Percentiles rank a stretch among this genome's conserved stretches.
Conservation (phyloP, 2,113 vertebrate genomes). For the Heterochromis multidens region DNA sequence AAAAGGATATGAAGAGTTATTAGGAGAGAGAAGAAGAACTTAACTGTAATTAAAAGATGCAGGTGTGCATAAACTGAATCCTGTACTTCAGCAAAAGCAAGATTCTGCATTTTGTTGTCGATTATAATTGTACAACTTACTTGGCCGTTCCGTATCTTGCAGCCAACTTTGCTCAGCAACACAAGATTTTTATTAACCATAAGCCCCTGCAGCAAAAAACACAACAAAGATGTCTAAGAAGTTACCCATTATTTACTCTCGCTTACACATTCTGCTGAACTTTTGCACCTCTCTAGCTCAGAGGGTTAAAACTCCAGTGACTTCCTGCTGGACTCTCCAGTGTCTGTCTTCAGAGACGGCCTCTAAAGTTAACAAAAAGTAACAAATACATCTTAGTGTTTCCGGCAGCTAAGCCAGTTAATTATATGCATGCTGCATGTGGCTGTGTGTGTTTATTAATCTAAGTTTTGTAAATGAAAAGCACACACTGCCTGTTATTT, state of each 20-base stretch:
- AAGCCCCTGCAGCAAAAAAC: neutral
- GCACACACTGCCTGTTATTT: conserved; percentile 13
- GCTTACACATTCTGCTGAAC: neutral
- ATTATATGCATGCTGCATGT: neutral
- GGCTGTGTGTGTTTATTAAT: conserved; percentile 11
- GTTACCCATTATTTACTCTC: neutral
- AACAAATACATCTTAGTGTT: conserved; percentile 19
- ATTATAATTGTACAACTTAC: neutral
- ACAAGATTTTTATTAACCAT: neutral
- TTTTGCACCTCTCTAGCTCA: neutral
- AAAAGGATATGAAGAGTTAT: neutral
- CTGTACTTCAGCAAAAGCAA: neutral
- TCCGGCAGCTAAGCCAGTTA: neutral
- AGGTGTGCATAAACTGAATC: conserved; percentile 7
- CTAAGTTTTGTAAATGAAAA: neutral
- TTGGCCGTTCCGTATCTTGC: neutral
- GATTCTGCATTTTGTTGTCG: neutral
- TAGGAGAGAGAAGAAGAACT: neutral
- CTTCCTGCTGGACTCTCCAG: conserved; percentile 18
- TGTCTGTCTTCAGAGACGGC: neutral
- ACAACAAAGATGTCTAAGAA: neutral
- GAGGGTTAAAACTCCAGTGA: neutral
- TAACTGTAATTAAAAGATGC: neutral
- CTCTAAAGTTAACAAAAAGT: conserved; percentile 23
- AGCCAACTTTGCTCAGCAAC: neutral